Conservation (phyloP, 2,113 vertebrate species). For the Eptesicus fuscus region DNA sequence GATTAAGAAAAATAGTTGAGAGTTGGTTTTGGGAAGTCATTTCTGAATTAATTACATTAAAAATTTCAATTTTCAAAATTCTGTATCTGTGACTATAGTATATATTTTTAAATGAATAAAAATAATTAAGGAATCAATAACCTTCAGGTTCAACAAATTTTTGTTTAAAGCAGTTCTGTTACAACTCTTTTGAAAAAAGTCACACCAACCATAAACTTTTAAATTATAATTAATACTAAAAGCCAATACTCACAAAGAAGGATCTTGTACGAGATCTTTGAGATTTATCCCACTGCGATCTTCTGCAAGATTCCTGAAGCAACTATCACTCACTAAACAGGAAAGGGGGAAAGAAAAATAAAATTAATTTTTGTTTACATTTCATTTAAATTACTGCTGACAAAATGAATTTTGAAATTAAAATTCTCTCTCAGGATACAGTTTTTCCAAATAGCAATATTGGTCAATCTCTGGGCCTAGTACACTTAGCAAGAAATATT, state of each 20-base stretch:
- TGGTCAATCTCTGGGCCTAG: not conserved
- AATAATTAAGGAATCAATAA: conserved; percentile 19
- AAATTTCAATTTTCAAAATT: not conserved
- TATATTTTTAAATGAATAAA: not conserved
- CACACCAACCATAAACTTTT: conserved; percentile 57
- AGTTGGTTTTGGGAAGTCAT: not conserved
- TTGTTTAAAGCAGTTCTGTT: conserved; percentile 47
- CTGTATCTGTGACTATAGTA: not conserved
- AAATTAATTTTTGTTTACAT: conserved; percentile 38
- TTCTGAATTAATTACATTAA: not conserved
- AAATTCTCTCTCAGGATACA: not conserved
- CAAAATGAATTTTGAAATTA: conserved; percentile 32
- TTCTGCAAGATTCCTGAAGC: conserved; percentile 98
- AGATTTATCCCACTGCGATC: conserved; percentile 99
- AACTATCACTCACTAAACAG: conserved; percentile 97
- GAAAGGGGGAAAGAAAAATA: conserved; percentile 57
- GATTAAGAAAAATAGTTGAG: not conserved
- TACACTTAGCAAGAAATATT: not conserved
- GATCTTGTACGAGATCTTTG: conserved; percentile 99
- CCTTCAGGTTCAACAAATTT: not conserved
- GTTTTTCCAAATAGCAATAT: conserved; percentile 10
- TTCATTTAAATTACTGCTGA: conserved; percentile 21
- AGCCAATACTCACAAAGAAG: conserved; percentile 94
- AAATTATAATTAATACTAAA: conserved; percentile 73
- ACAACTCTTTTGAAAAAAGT: conserved; percentile 62